These are phyloP conservation scores for Ochropacha duplaris DNA, from an alignment of 2,888 invertebrate genomes.

Conservation along the genomic window DNA sequence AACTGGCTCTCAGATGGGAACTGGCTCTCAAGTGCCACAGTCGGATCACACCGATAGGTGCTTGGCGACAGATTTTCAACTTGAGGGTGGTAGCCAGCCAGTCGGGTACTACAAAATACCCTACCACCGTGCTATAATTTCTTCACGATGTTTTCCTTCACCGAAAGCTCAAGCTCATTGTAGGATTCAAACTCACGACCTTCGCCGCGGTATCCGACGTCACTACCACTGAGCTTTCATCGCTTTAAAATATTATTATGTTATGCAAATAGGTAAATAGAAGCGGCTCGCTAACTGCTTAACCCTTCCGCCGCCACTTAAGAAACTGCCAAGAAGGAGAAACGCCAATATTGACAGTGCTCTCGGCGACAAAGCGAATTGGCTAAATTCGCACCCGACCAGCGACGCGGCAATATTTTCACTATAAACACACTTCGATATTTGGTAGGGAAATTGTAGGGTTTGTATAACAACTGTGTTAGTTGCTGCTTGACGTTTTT, in stretches of 20 bases:
- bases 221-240: too few species aligned
- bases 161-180: too few species aligned
- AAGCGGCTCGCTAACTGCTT: conserved; percentile 19
- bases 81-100: too few species aligned
- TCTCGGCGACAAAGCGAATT: conserved; percentile 63
- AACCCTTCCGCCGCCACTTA: conserved; percentile 6
- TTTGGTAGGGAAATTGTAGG: conserved; percentile 52
- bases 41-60: too few species aligned
- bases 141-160: too few species aligned
- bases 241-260: background rate
- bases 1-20: too few species aligned
- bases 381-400: conserved; percentile 40
- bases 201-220: too few species aligned
- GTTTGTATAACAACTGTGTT: background rate
- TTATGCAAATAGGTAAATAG: background rate
- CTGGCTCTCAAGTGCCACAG: too few species aligned
- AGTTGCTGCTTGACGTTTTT: background rate
- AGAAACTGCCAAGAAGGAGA: conserved; percentile 28
- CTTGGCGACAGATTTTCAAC: too few species aligned
- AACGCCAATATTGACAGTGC: conserved; percentile 64
- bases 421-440: conserved; percentile 51
- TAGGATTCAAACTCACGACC: too few species aligned
- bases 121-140: too few species aligned
- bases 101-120: too few species aligned
- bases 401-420: conserved; percentile 47